Evolutionary conservation across 53 echinoderm and acorn worm genomes (phyloP), one percentile per base, ranked within the genome.

Genomic region (Patiria pectinifera): DNA sequence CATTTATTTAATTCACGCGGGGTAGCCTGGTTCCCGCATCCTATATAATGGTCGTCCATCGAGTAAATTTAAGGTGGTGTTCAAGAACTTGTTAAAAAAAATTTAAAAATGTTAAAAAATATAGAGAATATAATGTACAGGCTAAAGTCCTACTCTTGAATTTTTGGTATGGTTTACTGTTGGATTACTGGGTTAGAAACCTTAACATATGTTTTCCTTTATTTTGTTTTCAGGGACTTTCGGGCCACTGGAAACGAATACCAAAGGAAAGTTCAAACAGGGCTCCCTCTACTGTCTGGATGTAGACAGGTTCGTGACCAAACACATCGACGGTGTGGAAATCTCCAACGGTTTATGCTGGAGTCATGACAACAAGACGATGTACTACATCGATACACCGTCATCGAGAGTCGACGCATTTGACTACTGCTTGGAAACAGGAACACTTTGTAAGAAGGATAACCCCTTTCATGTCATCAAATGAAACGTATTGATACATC

Each of bases 331-430:
- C 47, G 74, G 95, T 82, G 87, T 95, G 15, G 91, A 86, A 45
- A 94, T 96, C 24, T 97, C 97, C 0, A 97, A 97, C 49, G 97
- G 97, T 5, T 48, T 97, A 26, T 95, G 95, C 3, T 97, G 97
- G 97, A 91, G 91, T 19, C 59, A 82, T n/a, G 95, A 95, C 62
- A 66, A 91, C 15, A 92, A 91, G 75, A 93, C 92, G 6, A 94
- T 97, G 97, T 97, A 97, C 58, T 97, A 97, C 92, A 97, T 97
- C 59, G 97, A 97, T 69, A 88, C 97, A 6, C 21, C 94, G 53
- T 82, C 87, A 15, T 26, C 45, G 18, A 62, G 82, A 21, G 95
- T 97, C 43, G 97, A 97, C 71, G 95, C 93, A 6, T 97, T 97
- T 48, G 97, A 97, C 84, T 97, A 91, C 69, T 83, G 94, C 91